Evolutionary conservation across 2,888 invertebrate genomes (phyloP).

Genomic region (Stegana nigrithorax): DNA sequence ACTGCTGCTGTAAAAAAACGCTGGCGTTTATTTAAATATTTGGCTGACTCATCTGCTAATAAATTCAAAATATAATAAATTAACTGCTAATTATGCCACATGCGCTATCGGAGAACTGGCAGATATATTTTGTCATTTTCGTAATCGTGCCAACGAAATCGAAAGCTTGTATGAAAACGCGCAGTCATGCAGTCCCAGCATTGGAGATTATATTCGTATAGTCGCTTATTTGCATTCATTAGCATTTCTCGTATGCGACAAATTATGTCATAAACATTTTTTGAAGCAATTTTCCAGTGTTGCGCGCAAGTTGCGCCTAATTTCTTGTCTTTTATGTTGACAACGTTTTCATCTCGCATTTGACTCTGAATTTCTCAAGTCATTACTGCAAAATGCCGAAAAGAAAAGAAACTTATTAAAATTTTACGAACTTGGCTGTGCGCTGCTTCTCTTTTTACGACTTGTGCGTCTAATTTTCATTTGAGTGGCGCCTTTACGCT

Average conservation of each 20-base stretch:
- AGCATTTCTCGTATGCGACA: conserved; percentile 11
- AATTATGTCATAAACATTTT: conserved; percentile 19
- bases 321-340: neutral
- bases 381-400: neutral
- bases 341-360: neutral
- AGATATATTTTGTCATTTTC: too few species aligned
- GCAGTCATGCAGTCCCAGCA: too few species aligned
- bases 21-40: too few species aligned
- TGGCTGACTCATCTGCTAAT: too few species aligned
- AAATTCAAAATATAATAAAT: too few species aligned
- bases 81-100: too few species aligned
- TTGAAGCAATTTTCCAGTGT: conserved; percentile 9
- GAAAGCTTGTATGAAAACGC: too few species aligned
- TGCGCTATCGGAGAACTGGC: too few species aligned
- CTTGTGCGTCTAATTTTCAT: conserved; percentile 12
- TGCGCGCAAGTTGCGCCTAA: neutral
- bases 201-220: too few species aligned
- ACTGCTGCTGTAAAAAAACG: too few species aligned
- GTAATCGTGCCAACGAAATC: too few species aligned
- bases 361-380: conserved; percentile 8
- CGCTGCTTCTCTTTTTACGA: conserved; percentile 5
- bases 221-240: neutral
- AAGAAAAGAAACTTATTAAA: conserved; percentile 3
- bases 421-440: neutral
- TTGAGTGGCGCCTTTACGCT: neutral